phyloP scores from a whole-genome alignment of 1,140 invertebrate genomes.

The Megalopta genalis region DNA sequence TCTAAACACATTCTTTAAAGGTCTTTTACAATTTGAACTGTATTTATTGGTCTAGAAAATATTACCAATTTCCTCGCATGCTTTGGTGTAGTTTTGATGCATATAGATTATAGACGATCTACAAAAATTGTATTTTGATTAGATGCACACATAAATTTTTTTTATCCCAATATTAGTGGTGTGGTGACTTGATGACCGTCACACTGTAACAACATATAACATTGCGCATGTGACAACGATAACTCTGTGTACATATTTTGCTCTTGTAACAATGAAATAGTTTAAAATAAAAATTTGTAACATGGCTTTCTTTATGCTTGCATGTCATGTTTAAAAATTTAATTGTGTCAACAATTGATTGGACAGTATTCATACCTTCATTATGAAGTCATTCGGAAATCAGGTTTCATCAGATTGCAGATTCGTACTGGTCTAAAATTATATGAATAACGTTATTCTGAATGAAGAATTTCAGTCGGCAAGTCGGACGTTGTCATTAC shows the following conservation, averaged over 20 bases:
- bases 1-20: background rate
- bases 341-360: slow-evolving; percentile 15
- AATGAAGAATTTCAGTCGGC: background rate
- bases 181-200: no score
- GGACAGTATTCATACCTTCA: background rate
- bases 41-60: background rate
- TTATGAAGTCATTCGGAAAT: slow-evolving; percentile 4
- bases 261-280: background rate
- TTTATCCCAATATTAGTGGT: background rate
- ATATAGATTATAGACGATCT: background rate
- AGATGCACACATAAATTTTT: background rate
- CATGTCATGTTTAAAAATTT: background rate
- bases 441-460: slow-evolving; percentile 14
- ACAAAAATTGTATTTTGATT: background rate
- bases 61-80: background rate
- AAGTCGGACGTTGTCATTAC: background rate
- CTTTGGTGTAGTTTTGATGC: no score
- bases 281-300: background rate
- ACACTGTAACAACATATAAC: background rate
- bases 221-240: background rate
- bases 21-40: background rate
- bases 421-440: background rate
- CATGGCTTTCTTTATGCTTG: background rate
- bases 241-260: background rate
- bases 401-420: background rate